These are phyloP conservation scores for Chaitophorus viminalis DNA, from an alignment of 2,888 invertebrate genomes.

Conservation along the genomic window DNA sequence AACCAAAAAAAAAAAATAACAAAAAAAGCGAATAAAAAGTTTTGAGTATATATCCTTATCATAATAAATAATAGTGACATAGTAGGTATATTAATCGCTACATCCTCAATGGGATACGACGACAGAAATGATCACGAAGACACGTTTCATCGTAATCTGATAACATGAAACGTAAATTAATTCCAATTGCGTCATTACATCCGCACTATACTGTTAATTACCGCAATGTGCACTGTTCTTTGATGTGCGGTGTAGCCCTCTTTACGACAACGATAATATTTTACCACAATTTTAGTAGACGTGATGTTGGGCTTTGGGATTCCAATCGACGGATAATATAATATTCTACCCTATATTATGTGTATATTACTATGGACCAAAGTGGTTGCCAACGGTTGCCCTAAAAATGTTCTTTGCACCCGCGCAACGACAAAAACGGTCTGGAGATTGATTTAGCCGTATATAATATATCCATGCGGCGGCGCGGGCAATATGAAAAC, in stretches of 20 bases:
- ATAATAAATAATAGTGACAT: no score
- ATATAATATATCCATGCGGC: neutral
- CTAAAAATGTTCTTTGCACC: neutral
- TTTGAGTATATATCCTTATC: neutral
- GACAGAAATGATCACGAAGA: no score
- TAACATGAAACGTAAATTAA: neutral
- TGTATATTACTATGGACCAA: neutral
- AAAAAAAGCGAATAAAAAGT: no score
- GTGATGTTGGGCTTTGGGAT: neutral
- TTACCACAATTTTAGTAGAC: conserved; percentile 6
- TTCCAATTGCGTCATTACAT: neutral
- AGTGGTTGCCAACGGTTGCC: conserved; percentile 8
- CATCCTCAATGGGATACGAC: no score
- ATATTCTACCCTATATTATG: neutral
- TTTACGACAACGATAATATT: neutral
- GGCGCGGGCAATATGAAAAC: conserved; percentile 22
- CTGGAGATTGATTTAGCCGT: conserved; percentile 47
- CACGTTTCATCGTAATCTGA: neutral
- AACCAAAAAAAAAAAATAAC: no score
- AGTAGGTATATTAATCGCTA: neutral
- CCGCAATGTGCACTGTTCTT: neutral
- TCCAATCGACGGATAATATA: neutral
- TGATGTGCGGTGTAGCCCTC: conserved; percentile 9
- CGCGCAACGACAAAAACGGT: conserved; percentile 10
- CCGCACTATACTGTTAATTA: conserved; percentile 39